phyloP scores from a whole-genome alignment of 2,797 vertebrate species.

The Neosilurus hyrtlii region DNA sequence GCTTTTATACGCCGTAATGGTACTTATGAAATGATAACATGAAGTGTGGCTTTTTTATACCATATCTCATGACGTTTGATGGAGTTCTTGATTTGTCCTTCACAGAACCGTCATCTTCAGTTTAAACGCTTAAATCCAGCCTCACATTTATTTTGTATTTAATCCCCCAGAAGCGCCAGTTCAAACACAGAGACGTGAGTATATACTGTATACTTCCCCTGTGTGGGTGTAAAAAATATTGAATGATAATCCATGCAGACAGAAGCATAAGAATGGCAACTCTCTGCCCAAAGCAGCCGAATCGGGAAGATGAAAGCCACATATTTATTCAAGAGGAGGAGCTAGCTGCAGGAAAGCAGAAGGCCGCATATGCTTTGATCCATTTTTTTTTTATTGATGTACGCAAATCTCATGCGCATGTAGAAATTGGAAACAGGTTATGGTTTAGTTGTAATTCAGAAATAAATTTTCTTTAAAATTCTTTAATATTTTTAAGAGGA shows the following conservation, averaged over 20 bases:
- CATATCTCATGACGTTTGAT: slow-evolving; percentile 35
- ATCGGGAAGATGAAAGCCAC: slow-evolving; percentile 59
- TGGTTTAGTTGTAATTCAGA: slow-evolving; percentile 18
- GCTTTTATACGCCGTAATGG: slow-evolving; percentile 13
- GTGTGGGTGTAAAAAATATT: slow-evolving; percentile 36
- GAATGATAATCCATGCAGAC: slow-evolving; percentile 53
- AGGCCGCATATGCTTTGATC: slow-evolving; percentile 54
- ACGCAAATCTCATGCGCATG: neutral
- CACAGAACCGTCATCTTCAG: slow-evolving; percentile 26
- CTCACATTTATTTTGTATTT: slow-evolving; percentile 39
- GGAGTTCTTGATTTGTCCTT: slow-evolving; percentile 36
- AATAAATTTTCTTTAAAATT: neutral
- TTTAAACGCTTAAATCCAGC: slow-evolving; percentile 27
- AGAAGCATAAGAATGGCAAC: slow-evolving; percentile 40
- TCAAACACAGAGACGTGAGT: slow-evolving; percentile 34
- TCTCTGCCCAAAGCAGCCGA: slow-evolving; percentile 48
- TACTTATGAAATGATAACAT: slow-evolving; percentile 21
- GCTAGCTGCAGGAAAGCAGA: slow-evolving; percentile 48
- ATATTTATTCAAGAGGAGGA: slow-evolving; percentile 57
- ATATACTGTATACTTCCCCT: neutral
- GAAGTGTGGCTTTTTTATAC: slow-evolving; percentile 38
- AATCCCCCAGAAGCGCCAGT: slow-evolving; percentile 33
- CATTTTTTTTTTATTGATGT: slow-evolving; percentile 46
- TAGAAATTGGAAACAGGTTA: slow-evolving; percentile 10
- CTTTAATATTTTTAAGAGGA: slow-evolving; percentile 33